Base-by-base conservation (phyloP, 2,797 vertebrate species). In the Limnodromus scolopaceus region DNA sequence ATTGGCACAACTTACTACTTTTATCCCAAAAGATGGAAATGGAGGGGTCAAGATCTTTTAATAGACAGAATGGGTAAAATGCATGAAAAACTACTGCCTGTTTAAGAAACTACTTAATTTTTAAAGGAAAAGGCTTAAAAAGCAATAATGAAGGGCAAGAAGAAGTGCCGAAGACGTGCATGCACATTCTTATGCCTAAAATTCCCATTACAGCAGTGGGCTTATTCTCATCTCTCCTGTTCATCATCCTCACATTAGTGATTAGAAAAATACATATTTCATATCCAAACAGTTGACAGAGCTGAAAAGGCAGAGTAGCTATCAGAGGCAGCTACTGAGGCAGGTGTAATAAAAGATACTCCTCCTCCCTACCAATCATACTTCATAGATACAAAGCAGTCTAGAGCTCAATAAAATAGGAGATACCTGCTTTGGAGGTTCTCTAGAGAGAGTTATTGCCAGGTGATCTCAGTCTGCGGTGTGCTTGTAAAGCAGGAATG, bases 11-110 rank as follows among this genome's bases (percentile, higher is more conserved):
- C 88, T 96, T 95, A 96, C 89, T 95, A 80, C 96, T 84, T 96
- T 96, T 92, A 92, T 92, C 91, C 95, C 89, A 76, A 95, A 96
- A 97, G 95, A 85, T 17, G 66, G 89, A 97, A 98, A 97, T 89
- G 87, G 92, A 97, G 75, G 89, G 98, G 98, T 98, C 98, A 98
- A 98, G 97, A 96, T 98, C 94, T 96, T 97, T 97, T 97, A 97
- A 98, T 96, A 95, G 70, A 96, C 28, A 7, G 93, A 97, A 97
- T 83, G 96, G 84, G 91, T 92, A 92, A 96, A 97, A 96, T 64
- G 82, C 86, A 95, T 71, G 68, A 93, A 97, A 97, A 94, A 79
- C 71, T 93, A 83, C 82, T 77, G 70, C 43, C 61, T 82, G 91
- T 46, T 90, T 90, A 89, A 92, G 58, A 53, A 95, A 95, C 77